Conservation (phyloP, 1,140 invertebrate species). For the Bemisia tabaci region DNA sequence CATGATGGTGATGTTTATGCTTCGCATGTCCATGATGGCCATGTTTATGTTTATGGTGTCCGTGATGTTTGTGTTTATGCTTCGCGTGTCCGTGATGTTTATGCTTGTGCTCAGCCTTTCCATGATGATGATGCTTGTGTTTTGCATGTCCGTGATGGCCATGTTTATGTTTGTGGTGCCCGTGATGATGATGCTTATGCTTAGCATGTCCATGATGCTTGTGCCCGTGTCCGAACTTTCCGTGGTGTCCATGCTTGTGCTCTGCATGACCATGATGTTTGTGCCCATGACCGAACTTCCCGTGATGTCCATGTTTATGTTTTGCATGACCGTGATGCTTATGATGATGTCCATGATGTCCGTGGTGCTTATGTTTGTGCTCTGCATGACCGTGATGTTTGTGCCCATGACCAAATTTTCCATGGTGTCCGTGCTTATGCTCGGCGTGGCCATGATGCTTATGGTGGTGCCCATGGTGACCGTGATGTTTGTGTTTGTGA, state of each 20-base stretch:
- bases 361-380: constrained; percentile 15
- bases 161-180: constrained; percentile 15
- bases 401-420: constrained; percentile 13
- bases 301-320: constrained; percentile 14
- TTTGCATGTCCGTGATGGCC: constrained; percentile 13
- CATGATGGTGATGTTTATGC: constrained; percentile 14
- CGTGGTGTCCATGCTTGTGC: constrained; percentile 14
- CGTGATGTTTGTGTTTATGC: constrained; percentile 14
- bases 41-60: constrained; percentile 13
- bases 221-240: constrained; percentile 14
- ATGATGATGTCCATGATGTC: constrained; percentile 15
- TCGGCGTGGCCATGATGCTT: constrained; percentile 14
- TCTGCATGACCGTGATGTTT: constrained; percentile 13
- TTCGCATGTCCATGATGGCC: constrained; percentile 10
- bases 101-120: constrained; percentile 14
- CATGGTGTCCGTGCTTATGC: constrained; percentile 14
- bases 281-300: constrained; percentile 13
- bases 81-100: constrained; percentile 13
- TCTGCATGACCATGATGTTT: constrained; percentile 14
- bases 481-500: constrained; percentile 16
- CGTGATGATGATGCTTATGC: constrained; percentile 14
- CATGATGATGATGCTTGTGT: constrained; percentile 14
- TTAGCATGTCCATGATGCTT: constrained; percentile 11
- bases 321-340: constrained; percentile 11
- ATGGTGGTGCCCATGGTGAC: constrained; percentile 14